Evolutionary conservation across 2,113 vertebrate genomes (phyloP).

Genomic region (Pyrgilauda ruficollis): DNA sequence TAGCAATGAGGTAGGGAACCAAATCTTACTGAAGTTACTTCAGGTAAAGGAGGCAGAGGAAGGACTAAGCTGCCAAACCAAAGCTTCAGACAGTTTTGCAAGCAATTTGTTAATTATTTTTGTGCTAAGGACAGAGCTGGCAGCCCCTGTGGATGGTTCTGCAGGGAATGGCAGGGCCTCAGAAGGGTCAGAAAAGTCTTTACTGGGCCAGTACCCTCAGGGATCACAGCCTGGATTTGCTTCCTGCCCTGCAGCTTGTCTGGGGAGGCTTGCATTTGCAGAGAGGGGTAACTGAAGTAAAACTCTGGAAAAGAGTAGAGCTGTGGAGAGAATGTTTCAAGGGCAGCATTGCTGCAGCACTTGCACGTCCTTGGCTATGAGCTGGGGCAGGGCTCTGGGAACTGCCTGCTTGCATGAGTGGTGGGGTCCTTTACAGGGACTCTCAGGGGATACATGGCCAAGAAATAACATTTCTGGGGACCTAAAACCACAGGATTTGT

Average conservation of each 20-base stretch:
- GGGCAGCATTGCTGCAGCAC: not conserved
- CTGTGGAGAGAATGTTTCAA: not conserved
- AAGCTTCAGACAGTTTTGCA: not conserved
- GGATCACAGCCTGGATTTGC: not conserved
- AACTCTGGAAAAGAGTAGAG: not conserved
- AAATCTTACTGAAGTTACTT: not conserved
- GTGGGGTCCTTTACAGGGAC: not conserved
- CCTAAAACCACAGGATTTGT: not conserved
- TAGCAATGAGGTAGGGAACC: not conserved
- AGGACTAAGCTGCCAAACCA: not conserved
- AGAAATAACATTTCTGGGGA: not conserved
- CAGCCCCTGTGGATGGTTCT: not conserved
- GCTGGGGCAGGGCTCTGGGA: not conserved
- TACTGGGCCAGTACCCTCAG: not conserved
- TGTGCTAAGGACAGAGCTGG: not conserved
- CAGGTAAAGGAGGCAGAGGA: not conserved
- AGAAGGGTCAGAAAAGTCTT: not conserved
- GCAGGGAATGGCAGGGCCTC: not conserved
- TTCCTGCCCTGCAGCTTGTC: not conserved
- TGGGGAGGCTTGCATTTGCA: not conserved
- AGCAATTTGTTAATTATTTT: not conserved
- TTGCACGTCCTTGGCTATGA: not conserved
- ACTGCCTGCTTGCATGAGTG: accelerated
- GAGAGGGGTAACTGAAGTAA: not conserved
- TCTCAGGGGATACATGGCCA: not conserved